Conservation (phyloP, 1,140 invertebrate genomes). For the Bradynema listronoti region DNA sequence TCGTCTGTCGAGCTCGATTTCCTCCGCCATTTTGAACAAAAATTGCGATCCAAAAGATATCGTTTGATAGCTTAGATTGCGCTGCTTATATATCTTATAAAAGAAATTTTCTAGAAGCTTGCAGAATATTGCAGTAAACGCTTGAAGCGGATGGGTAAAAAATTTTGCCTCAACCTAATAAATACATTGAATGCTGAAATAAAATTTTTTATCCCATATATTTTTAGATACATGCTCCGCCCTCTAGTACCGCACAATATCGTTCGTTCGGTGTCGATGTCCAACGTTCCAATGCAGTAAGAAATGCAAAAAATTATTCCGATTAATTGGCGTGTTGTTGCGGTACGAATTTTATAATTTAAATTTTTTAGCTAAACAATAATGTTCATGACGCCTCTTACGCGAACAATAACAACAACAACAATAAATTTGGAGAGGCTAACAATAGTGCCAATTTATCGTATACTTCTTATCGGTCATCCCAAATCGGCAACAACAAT, state of each 20-base stretch:
- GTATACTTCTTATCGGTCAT: background rate
- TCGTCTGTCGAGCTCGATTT: no score
- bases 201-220: no score
- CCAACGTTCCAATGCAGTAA: conserved; percentile 40
- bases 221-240: conserved; percentile 44
- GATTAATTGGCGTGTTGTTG: background rate
- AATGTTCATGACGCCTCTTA: background rate
- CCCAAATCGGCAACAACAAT: no score
- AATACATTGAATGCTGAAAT: no score
- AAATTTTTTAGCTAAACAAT: background rate
- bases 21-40: no score
- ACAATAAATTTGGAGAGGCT: background rate
- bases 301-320: conserved; percentile 6
- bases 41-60: no score
- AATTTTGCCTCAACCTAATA: no score
- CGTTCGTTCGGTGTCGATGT: conserved; percentile 28
- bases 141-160: no score
- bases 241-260: conserved; percentile 33
- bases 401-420: background rate
- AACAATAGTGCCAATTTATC: background rate
- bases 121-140: no score
- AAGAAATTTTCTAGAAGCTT: no score
- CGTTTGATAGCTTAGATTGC: no score
- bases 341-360: background rate
- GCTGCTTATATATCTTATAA: no score